phyloP scores from a whole-genome alignment of 53 echinoderm and acorn worm genomes.

The Hippasteria phrygiana region DNA sequence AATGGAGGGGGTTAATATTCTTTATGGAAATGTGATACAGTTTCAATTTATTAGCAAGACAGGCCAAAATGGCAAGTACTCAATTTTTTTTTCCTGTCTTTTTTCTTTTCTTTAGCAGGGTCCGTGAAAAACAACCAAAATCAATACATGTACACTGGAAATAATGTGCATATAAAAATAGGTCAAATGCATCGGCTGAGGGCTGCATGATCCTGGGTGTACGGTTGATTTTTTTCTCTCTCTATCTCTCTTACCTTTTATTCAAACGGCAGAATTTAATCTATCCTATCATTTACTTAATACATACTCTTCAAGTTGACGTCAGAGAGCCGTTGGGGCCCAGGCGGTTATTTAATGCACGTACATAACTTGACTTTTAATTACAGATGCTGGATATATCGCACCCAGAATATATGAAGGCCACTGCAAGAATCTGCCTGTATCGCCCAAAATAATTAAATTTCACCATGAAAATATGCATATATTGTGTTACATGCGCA shows the following conservation, averaged over 20 bases:
- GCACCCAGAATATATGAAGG: constrained; percentile 28
- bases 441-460: constrained; percentile 3
- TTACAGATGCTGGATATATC: constrained; percentile 38
- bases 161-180: constrained; percentile 65
- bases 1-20: constrained; percentile 6
- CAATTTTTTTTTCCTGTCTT: background rate
- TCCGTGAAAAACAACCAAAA: constrained; percentile 57
- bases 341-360: constrained; percentile 44
- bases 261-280: constrained; percentile 61
- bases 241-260: constrained; percentile 2
- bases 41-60: constrained; percentile 42
- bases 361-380: constrained; percentile 63
- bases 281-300: constrained; percentile 62
- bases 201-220: background rate
- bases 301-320: constrained; percentile 46
- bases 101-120: background rate
- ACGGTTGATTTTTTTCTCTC: background rate
- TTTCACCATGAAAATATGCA: background rate
- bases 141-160: constrained; percentile 56
- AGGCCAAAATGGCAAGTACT: background rate
- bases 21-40: constrained; percentile 51
- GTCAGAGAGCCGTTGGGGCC: constrained; percentile 38
- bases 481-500: background rate
- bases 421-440: background rate
- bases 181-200: constrained; percentile 42